Evolutionary conservation across 1,140 invertebrate genomes (phyloP), one percentile per base, ranked within the genome.

Genomic region (Drosophila obscura): DNA sequence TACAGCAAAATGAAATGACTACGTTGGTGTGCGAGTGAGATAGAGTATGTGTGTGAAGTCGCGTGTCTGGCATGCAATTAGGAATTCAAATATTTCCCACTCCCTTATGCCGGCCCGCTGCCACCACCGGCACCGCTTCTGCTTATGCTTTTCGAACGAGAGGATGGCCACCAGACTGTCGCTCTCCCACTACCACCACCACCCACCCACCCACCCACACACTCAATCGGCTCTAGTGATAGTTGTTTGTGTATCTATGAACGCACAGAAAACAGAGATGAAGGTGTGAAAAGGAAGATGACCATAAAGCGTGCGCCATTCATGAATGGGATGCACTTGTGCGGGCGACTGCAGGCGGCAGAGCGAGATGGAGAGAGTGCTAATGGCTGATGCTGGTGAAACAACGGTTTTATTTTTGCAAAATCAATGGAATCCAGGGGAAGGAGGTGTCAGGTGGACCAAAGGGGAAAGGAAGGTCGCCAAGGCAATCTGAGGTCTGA

Each of bases 31-130:
- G 50, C 41, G 55, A 60, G 62, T 55, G 63, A 58, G 73, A 62
- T 57, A 51, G 66, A 45, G 69, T 71, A 62, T 48, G 22, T 22
- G 67, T 49, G 45, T n/a, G 67, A 67, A 60, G 83, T 88, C 83
- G 83, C 83, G 83, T 88, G 83, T 88, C 83, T 88, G 76, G 83
- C 83, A 88, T 88, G 76, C 83, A 88, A 89, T 88, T 88, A 88
- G 83, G 56, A 75, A 83, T 79, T 79, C 75, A 87, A 87, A 81
- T 73, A 75, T 58, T 81, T 81, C 63, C 56, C 71, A 58, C 63
- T 62, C 53, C 45, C 31, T 71, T 28, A 9, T 28, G 15, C 49
- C 43, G 26, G 61, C 24, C 39, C 61, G 57, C 46, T 49, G 50
- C 16, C 22, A 41, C 19, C 35, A 52, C 72, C 52, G 61, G 53